Percentiles rank a stretch among this genome's conserved stretches.
These are phyloP conservation scores for Spodoptera exigua DNA, from an alignment of 2,888 invertebrate species.

Conservation along the genomic window DNA sequence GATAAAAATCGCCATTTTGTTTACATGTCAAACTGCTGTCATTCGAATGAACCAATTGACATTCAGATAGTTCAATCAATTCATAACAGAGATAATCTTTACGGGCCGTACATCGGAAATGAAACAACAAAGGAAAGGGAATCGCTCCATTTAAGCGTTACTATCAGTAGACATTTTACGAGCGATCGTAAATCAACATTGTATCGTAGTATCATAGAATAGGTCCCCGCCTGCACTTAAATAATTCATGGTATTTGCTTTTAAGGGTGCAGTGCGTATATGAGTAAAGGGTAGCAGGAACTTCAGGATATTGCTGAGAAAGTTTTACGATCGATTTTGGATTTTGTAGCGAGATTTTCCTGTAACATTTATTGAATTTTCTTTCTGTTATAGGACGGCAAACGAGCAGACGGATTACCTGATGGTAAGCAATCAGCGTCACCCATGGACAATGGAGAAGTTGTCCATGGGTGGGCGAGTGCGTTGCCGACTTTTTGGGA, in stretches of 20 bases:
- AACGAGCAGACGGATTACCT: too few relatives aligned
- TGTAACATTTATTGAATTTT: too few relatives aligned
- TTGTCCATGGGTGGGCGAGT: too few relatives aligned
- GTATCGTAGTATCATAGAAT: conserved; percentile 54
- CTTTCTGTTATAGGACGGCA: too few relatives aligned
- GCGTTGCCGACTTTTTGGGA: too few relatives aligned
- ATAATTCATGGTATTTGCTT: conserved; percentile 65
- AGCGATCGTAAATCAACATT: conserved; percentile 65
- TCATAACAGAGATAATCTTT: conserved; percentile 58
- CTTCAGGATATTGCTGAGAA: background rate
- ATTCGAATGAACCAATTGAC: conserved; percentile 45
- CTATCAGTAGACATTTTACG: conserved; percentile 56
- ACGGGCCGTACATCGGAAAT: conserved; percentile 56
- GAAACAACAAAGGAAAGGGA: conserved; percentile 56
- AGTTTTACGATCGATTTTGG: conserved; percentile 1
- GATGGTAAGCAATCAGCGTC: too few relatives aligned
- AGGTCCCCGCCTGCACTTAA: conserved; percentile 60
- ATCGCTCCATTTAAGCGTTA: conserved; percentile 59
- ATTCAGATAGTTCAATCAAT: conserved; percentile 56
- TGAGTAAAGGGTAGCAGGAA: conserved; percentile 17
- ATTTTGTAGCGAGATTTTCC: too few relatives aligned
- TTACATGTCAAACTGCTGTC: conserved; percentile 20
- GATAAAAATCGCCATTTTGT: conserved; percentile 19
- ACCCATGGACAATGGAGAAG: too few relatives aligned
- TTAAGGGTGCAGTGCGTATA: conserved; percentile 51